Base-by-base conservation (phyloP, 2,113 vertebrate genomes). In the Crotalus horridus region DNA sequence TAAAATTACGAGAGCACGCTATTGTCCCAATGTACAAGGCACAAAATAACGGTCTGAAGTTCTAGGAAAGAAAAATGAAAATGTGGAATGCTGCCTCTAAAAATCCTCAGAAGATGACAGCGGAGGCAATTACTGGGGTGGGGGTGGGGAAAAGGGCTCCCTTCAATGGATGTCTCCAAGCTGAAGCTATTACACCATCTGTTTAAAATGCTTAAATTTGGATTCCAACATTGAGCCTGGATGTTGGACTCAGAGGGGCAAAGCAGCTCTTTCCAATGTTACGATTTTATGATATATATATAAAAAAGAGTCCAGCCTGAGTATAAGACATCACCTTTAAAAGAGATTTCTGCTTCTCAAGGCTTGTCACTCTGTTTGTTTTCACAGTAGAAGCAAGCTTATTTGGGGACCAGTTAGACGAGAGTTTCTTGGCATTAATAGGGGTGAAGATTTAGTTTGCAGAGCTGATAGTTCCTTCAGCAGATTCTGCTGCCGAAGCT, bases 371-470 rank as follows among this genome's bases (percentile, higher is more conserved):
- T 53, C 8, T 81, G n/a, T 29, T 74, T 51, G 9, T 1, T 86
- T 29, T 54, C n/a, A 39, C 46, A 64, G 74, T 53, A 54, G 46
- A 53, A 87, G 15, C 15, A 5, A 64, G 46, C 89, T 26, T 29
- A 39, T 43, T 11, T 3, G 17, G 74, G 48, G 91, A 55, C n/a
- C 89, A 43, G 94, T n/a, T 92, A 87, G 95, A 53, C 61, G 92
- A 94, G 93, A 95, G 96, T 94, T 92, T 81, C 93, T 95, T 88
- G 85, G 96, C 96, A 89, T 94, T 95, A 95, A 96, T 61, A 89
- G 95, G 96, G 96, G 96, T 95, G 96, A 96, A 93, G 95, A 94
- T 20, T 93, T 93, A 96, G 91, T 92, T 94, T 95, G 91, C 69
- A 94, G 94, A 96, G 92, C 93, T 92, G 85, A 97, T 96, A 95